Evolutionary conservation across 2,797 vertebrate species (phyloP).

Genomic region (Danio jaintianensis): DNA sequence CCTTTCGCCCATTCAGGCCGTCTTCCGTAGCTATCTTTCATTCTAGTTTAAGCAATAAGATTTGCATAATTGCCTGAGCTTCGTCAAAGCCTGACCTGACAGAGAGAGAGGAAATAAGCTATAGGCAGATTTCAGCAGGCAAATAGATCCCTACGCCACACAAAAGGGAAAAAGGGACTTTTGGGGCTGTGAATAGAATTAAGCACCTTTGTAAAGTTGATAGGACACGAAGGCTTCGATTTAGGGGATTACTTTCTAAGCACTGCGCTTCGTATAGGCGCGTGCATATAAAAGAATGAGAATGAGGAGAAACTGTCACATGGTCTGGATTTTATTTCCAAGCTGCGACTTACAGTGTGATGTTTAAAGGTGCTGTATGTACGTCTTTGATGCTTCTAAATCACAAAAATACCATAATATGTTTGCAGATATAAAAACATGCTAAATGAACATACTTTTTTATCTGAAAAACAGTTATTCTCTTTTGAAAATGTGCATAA

Average conservation of each 20-base stretch:
- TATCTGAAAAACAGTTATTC: too few relatives aligned
- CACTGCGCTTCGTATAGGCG: conserved; percentile 18
- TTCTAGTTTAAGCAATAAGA: conserved; percentile 61
- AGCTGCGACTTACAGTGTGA: neutral
- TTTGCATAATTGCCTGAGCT: conserved; percentile 64
- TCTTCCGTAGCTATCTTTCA: conserved; percentile 52
- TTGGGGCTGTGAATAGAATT: conserved; percentile 55
- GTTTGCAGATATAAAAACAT: too few relatives aligned
- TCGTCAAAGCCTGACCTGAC: conserved; percentile 55
- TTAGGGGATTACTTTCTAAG: conserved; percentile 49
- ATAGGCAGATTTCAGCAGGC: conserved; percentile 52
- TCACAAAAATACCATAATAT: too few relatives aligned
- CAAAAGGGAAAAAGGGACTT: conserved; percentile 53
- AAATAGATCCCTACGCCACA: conserved; percentile 52
- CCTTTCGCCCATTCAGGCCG: conserved; percentile 50
- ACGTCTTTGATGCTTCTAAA: too few relatives aligned
- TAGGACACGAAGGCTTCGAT: conserved; percentile 57
- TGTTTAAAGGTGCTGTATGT: conserved; percentile 4
- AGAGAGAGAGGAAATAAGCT: conserved; percentile 47
- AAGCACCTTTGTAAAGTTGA: conserved; percentile 61
- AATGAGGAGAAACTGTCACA: neutral
- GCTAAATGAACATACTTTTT: too few relatives aligned
- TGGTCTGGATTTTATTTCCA: conserved; percentile 6
- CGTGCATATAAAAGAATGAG: conserved; percentile 2
- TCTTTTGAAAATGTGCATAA: too few relatives aligned